Base-by-base conservation (phyloP, 64 coral and sea anemone genomes). In the Astreopora myriophthalma region DNA sequence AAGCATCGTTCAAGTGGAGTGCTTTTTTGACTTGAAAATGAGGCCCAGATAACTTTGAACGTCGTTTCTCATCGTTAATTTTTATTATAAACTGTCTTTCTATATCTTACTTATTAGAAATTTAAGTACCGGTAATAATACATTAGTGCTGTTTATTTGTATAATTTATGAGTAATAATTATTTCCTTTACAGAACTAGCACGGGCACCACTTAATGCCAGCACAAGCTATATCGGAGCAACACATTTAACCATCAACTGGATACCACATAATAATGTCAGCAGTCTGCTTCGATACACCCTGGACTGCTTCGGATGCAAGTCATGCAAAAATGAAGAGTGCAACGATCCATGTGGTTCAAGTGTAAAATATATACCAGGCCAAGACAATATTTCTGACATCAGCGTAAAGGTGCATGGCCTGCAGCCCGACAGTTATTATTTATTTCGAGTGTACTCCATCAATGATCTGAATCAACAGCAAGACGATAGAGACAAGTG, bases 221-320 rank as follows among this genome's bases (percentile, higher is more conserved):
- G 74, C 38, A 26, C 19, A 1, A 58, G 46, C 20, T 29, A 69
- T 31, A 48, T 61, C n/a, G 74, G 84, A 16, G 19, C 42, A 38
- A 85, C 79, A 20, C 1, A 13, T 51, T 34, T 85, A 19, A 10
- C 14, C 3, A 39, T 92, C 23, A 61, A 12, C 0, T 92, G 90
- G 90, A 9, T 13, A 8, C 61, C 57, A 22, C 33, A 69, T n/a
- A n/a, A 72, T 6, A 16, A 44, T 25, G 58, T 0, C 2, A 46
- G 20, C 6, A 40, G 31, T 6, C 27, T 14, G 2, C 2, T 92
- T 0, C 37, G 20, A 29, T 92, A 85, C n/a, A n/a, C 68, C 8
- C 17, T 92, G 5, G 90, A 86, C 31, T 92, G 90, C 34, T 92
- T 74, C 33, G 52, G 5, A 16, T 92, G 90, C 16, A 44, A 42